A percentile compares a stretch with the other conserved stretches of the same genome.
phyloP scores from a whole-genome alignment of 1,140 invertebrate genomes.

The Drosophila eugracilis region DNA sequence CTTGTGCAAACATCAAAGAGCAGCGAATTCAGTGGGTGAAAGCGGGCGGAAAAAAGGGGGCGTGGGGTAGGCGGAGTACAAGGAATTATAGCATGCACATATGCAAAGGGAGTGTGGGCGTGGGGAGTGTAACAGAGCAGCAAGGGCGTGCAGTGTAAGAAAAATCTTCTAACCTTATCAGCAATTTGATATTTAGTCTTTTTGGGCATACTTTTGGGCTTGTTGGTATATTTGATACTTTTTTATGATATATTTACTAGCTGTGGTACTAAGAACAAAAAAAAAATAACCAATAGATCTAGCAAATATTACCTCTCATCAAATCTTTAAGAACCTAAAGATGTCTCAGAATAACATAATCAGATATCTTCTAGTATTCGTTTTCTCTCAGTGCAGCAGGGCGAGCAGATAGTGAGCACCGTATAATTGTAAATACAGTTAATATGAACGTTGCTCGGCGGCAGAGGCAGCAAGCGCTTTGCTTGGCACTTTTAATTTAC shows the following conservation, averaged over 20 bases:
- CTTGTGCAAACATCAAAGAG: slow-evolving; percentile 82
- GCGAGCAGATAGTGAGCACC: slow-evolving; percentile 44
- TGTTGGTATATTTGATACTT: not conserved
- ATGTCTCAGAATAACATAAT: not conserved
- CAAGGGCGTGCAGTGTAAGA: not conserved
- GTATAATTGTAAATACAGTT: slow-evolving; percentile 83
- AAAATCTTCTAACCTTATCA: not conserved
- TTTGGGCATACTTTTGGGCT: not conserved
- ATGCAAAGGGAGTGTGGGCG: slow-evolving; percentile 16
- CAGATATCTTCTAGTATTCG: not conserved
- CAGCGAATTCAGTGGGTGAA: slow-evolving; percentile 19
- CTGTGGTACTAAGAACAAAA: too few relatives aligned
- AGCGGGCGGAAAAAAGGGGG: not conserved
- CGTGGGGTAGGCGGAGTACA: slow-evolving; percentile 10
- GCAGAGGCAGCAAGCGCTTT: slow-evolving; percentile 36
- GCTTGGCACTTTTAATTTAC: slow-evolving; percentile 82
- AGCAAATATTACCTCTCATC: too few relatives aligned
- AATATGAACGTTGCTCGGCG: slow-evolving; percentile 62
- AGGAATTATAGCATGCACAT: slow-evolving; percentile 58
- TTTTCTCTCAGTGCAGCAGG: slow-evolving; percentile 7
- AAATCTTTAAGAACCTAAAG: too few relatives aligned
- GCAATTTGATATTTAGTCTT: not conserved
- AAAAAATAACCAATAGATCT: too few relatives aligned
- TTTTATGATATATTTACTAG: not conserved
- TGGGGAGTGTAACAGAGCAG: slow-evolving; percentile 6